Base-by-base conservation (phyloP, 64 coral and sea anemone genomes). In the Montipora efflorescens region DNA sequence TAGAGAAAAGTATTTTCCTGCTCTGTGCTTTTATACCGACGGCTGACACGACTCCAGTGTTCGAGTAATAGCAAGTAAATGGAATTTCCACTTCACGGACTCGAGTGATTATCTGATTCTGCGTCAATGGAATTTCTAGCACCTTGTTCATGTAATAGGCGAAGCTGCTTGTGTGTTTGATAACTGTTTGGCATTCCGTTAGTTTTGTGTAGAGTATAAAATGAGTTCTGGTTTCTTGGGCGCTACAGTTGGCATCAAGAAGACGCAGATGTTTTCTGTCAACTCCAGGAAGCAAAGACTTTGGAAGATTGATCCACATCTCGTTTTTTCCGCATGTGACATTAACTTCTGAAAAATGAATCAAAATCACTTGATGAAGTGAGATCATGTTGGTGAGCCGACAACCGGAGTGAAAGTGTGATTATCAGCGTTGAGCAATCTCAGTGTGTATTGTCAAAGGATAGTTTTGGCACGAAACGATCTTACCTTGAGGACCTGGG, bases 171-270 rank as follows among this genome's bases (percentile, higher is more conserved):
- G 93, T 90, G 62, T 90, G 88, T 12, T 74, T 90, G 78, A 11
- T 67, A 0, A 49, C 14, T 44, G 93, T 95, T 7, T 83, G 57
- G 68, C 93, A 95, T 47, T 72, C 80, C 4, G 88, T 95, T 7
- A 95, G 73, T 55, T 90, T 90, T 21, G 93, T 95, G 45, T 52
- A 71, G 20, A 95, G 46, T 76, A 71, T 87, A 44, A 95, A 95
- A n/a, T 90, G 93, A 15, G 79, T 95, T 19, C 55, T 8, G 48
- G 58, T 75, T 11, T 95, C 93, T 25, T 14, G 77, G 22, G 93
- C 88, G 77, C 88, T 79, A 77, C 88, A 95, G 11, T 76, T 77
- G 10, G 49, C 80, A 64, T 70, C 83, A 6, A 20, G 57, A 20
- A 95, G 93, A 4, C 83, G 88, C 22, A 95, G 59, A 90, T 95